Percentiles rank a stretch among this genome's conserved stretches.
phyloP scores from a whole-genome alignment of 2,113 vertebrate genomes.

The Gopherus flavomarginatus region DNA sequence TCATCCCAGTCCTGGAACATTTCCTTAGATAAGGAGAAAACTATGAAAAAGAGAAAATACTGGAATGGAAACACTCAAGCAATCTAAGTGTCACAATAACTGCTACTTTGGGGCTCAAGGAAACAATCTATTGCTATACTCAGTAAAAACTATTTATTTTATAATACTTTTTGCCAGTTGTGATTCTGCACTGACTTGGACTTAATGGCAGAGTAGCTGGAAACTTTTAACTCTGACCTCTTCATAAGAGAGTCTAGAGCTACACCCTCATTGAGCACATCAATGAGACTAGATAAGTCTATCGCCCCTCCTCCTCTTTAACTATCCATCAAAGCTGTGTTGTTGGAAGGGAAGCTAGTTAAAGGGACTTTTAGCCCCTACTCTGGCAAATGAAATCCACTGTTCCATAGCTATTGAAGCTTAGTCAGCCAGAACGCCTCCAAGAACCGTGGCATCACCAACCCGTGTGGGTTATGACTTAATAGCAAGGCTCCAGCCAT shows the following conservation, averaged over 20 bases:
- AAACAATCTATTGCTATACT: too few relatives aligned
- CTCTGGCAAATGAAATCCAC: neutral
- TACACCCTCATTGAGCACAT: neutral
- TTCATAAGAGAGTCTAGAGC: neutral
- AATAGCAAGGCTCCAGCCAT: conserved; percentile 4
- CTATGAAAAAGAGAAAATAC: too few relatives aligned
- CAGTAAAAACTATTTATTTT: neutral
- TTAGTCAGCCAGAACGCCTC: neutral
- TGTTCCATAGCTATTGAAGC: neutral
- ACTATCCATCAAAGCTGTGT: neutral
- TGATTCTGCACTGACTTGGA: too few relatives aligned
- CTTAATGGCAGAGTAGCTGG: neutral
- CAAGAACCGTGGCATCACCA: neutral
- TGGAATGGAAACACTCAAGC: too few relatives aligned
- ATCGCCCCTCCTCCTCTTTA: neutral
- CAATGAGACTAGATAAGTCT: neutral
- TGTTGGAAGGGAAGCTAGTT: neutral
- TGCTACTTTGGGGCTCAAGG: neutral
- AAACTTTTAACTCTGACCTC: neutral
- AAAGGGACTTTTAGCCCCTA: neutral
- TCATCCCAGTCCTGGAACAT: fast-evolving
- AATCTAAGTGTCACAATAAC: neutral
- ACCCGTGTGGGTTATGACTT: neutral
- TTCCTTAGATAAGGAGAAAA: neutral
- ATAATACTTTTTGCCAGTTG: neutral